phyloP scores from a whole-genome alignment of 2,797 vertebrate genomes.

The Salmo trutta region DNA sequence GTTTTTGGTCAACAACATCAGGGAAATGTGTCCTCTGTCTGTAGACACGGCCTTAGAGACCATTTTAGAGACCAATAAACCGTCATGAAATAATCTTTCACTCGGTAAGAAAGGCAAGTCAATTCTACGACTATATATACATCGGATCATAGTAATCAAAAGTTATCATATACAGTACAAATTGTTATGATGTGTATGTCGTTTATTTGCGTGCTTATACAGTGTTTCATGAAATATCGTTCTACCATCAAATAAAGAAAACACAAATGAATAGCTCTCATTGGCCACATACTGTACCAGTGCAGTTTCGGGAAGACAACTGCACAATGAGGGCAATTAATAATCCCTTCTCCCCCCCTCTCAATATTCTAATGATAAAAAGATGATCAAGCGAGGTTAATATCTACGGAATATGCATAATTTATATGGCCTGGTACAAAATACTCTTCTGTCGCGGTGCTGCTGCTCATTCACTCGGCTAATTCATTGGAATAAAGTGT shows the following conservation, averaged over 20 bases:
- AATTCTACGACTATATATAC: neutral
- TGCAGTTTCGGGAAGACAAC: slow-evolving; percentile 41
- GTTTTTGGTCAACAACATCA: neutral
- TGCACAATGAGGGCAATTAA: slow-evolving; percentile 23
- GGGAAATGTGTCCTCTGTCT: neutral
- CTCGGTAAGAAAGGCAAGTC: neutral
- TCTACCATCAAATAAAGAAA: slow-evolving; percentile 66
- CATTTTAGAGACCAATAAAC: neutral
- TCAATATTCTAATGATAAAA: slow-evolving; percentile 65
- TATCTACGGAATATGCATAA: slow-evolving; percentile 77
- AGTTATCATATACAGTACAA: neutral
- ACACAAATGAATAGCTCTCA: slow-evolving; percentile 58
- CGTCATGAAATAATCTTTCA: neutral
- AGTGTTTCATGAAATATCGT: slow-evolving; percentile 20
- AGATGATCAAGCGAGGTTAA: slow-evolving; percentile 76
- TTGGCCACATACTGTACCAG: slow-evolving; percentile 33
- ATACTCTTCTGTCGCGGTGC: slow-evolving; percentile 77
- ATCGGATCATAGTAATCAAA: neutral
- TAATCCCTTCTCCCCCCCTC: too few species aligned
- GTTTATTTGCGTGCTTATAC: neutral
- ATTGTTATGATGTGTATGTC: neutral
- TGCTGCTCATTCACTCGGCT: slow-evolving; percentile 76
- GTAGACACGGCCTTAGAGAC: neutral
- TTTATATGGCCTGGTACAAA: slow-evolving; percentile 80
- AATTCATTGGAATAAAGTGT: slow-evolving; percentile 80